Base-by-base conservation (phyloP, 2,888 invertebrate genomes). In the Acanthacorydalis orientalis region DNA sequence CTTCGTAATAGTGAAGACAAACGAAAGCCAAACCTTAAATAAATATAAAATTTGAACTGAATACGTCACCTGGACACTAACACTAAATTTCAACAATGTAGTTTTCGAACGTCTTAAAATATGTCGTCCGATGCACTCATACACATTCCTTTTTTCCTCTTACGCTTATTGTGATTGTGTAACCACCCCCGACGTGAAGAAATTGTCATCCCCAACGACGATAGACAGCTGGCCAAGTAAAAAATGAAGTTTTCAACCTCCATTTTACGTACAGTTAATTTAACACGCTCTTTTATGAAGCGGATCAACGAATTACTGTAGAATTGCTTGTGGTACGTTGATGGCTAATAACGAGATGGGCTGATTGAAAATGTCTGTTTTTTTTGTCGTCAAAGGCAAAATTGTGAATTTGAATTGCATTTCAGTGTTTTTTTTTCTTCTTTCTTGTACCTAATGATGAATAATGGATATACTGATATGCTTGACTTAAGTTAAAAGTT, bases 241-340 rank as follows among this genome's bases (percentile, higher is more conserved):
- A 66, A 66, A 65, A 65, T 65, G 60, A 64, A 66, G 64, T 63
- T 64, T 64, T 64, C 62, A 65, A 64, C 65, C 64, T 63, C 62
- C 61, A 60, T 58, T 64, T 66, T 66, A 65, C 64, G 63, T 64
- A 65, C 65, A 66, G 64, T 64, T 66, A 66, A 66, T 66, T 66
- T 66, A 65, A 66, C 66, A 56, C 57, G 51, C 57, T 59, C 55
- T 15, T 45, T 45, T 45, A 35, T 45, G 15, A 34, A 45, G 37
- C 35, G 11, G 45, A 45, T 31, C 45, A 45, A 45, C 33, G 15
- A 35, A 31, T 23, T 23, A 31, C 23, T 43, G 43, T 32, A 31
- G 14, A 43, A 43, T 43, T 43, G 14, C 14, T 31, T 43, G 9
- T 9, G 15, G 14, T 14, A 39, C 14, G 14, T 3, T 39, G 39